A percentile compares a stretch with the other conserved stretches of the same genome.
Conservation (phyloP, 2,888 invertebrate species). For the Leptinotarsa tumamoca region DNA sequence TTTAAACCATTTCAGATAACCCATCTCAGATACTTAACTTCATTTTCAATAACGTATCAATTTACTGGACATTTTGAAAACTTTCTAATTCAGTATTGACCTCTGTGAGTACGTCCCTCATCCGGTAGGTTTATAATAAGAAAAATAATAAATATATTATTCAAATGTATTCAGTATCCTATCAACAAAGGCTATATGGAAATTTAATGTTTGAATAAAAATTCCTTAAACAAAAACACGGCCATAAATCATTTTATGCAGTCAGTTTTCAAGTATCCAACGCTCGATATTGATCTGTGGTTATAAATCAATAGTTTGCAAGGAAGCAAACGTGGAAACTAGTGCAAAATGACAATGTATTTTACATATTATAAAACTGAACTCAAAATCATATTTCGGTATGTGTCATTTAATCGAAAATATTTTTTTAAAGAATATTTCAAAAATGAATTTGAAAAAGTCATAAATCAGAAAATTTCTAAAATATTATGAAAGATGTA, state of each 20-base stretch:
- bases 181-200: constrained; percentile 11
- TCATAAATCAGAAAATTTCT: too few species aligned
- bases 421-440: too few species aligned
- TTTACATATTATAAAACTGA: too few species aligned
- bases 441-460: too few species aligned
- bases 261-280: constrained; percentile 6
- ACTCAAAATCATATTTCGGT: too few species aligned
- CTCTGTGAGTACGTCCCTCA: neutral
- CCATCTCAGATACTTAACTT: too few species aligned
- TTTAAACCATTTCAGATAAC: too few species aligned
- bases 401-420: too few species aligned
- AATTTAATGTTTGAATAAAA: neutral
- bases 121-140: neutral
- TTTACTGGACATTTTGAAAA: neutral
- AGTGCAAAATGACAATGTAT: too few species aligned
- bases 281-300: neutral
- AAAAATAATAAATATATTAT: constrained; percentile 7
- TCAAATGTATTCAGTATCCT: constrained; percentile 15
- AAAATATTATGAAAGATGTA: too few species aligned
- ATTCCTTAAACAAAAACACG: neutral
- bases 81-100: constrained; percentile 4
- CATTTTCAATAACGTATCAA: neutral
- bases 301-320: neutral
- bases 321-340: too few species aligned
- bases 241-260: neutral